phyloP scores from a whole-genome alignment of 1,140 invertebrate species.

The Caligus rogercresseyi region DNA sequence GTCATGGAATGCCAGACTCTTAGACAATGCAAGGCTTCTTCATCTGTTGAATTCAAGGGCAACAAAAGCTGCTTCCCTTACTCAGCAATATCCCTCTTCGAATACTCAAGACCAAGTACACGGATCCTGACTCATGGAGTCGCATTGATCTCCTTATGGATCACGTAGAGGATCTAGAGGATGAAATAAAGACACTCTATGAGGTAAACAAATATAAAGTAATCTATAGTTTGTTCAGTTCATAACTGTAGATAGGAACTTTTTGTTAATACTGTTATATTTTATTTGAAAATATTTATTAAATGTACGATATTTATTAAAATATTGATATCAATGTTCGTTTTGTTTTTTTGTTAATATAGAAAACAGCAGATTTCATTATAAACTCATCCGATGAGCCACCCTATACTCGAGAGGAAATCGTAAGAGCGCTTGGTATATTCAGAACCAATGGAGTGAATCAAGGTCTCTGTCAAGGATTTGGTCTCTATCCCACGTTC shows the following conservation, averaged over 20 bases:
- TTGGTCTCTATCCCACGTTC: conserved; percentile 11
- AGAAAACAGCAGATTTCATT: not conserved
- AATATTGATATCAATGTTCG: too few relatives aligned
- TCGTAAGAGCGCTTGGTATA: not conserved
- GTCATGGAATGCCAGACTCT: not conserved
- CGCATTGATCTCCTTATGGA: conserved; percentile 13
- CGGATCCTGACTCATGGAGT: not conserved
- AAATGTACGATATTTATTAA: too few relatives aligned
- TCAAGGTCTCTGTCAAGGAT: conserved; percentile 5
- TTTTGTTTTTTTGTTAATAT: not conserved
- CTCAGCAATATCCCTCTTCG: conserved; percentile 2
- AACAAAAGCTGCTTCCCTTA: conserved; percentile 1
- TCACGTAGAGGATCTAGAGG: conserved; percentile 2
- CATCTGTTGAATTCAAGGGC: not conserved
- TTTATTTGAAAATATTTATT: too few relatives aligned
- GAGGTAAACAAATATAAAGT: not conserved
- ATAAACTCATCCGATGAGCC: not conserved
- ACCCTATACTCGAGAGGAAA: not conserved
- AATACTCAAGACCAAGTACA: not conserved
- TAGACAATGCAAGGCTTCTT: not conserved
- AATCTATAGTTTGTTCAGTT: too few relatives aligned
- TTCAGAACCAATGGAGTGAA: conserved; percentile 10
- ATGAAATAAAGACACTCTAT: not conserved
- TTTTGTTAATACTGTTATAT: too few relatives aligned
- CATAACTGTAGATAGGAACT: too few relatives aligned